These are phyloP conservation scores for Grammomys dolichurus DNA, from an alignment of 2,113 vertebrate species.

Conservation along the genomic window DNA sequence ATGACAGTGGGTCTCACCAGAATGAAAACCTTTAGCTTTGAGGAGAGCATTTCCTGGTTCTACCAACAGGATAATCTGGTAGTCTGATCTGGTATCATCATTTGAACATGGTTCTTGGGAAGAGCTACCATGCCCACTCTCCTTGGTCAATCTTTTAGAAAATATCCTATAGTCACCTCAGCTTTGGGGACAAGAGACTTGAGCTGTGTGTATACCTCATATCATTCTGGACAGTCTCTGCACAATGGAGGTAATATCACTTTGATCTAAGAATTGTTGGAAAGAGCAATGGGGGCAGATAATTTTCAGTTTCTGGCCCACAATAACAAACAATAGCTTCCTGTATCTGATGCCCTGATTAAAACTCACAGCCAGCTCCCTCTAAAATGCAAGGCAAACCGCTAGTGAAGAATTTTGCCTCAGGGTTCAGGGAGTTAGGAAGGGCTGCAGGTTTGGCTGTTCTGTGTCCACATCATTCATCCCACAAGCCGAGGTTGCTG, in stretches of 20 bases:
- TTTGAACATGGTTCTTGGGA: background rate
- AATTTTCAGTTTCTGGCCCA: background rate
- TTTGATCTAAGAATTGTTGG: background rate
- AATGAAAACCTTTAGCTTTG: background rate
- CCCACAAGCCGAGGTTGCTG: background rate
- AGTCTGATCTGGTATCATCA: background rate
- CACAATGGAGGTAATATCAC: background rate
- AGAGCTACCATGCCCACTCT: background rate
- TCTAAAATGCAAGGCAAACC: background rate
- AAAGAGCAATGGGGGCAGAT: background rate
- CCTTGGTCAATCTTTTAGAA: background rate
- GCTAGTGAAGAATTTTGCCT: background rate
- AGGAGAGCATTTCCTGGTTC: slow-evolving; percentile 23
- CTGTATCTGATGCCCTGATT: background rate
- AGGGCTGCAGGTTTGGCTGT: background rate
- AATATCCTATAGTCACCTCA: background rate
- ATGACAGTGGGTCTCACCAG: background rate
- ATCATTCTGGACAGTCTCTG: background rate
- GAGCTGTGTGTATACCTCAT: background rate
- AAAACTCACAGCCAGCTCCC: slow-evolving; percentile 17
- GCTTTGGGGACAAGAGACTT: background rate
- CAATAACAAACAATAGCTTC: background rate
- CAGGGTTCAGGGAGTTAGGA: background rate
- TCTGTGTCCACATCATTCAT: slow-evolving; percentile 27
- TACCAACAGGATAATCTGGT: background rate